Conservation (phyloP, 2,888 invertebrate species). For the Caenorhabditis sinica region DNA sequence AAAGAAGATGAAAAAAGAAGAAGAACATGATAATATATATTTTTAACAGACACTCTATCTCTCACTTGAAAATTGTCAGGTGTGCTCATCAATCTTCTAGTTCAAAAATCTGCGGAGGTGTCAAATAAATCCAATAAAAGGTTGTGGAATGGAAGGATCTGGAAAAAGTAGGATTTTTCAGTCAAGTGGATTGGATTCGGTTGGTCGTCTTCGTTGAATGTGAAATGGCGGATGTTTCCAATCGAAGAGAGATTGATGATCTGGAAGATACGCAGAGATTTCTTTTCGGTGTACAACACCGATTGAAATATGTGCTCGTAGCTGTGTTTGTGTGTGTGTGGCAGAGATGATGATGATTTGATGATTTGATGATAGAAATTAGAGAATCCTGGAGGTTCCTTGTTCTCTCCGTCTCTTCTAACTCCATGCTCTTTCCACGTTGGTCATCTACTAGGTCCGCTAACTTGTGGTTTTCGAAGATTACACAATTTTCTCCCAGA, state of each 20-base stretch:
- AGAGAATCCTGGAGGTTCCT: slow-evolving; percentile 32
- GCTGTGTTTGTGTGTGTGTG: slow-evolving; percentile 57
- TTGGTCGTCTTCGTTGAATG: slow-evolving; percentile 41
- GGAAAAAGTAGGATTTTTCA: slow-evolving; percentile 16
- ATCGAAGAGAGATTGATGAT: slow-evolving; percentile 37
- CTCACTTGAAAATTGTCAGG: slow-evolving; percentile 19
- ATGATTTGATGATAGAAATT: slow-evolving; percentile 63
- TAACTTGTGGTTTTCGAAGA: slow-evolving; percentile 46
- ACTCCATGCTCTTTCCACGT: slow-evolving; percentile 10
- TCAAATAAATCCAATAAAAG: background rate
- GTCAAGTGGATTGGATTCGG: slow-evolving; percentile 20
- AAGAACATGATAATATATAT: slow-evolving; percentile 59
- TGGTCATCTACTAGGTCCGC: slow-evolving; percentile 43
- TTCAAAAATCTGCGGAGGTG: slow-evolving; percentile 30
- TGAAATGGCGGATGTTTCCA: slow-evolving; percentile 56
- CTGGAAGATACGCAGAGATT: slow-evolving; percentile 34
- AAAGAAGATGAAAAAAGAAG: slow-evolving; percentile 25
- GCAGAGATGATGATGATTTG: slow-evolving; percentile 52
- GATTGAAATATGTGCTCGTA: slow-evolving; percentile 51
- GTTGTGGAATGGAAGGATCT: slow-evolving; percentile 12
- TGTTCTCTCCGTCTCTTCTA: slow-evolving; percentile 18
- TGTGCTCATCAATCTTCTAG: slow-evolving; percentile 36
- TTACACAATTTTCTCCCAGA: slow-evolving; percentile 12
- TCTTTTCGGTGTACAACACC: slow-evolving; percentile 49
- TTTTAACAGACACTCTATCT: slow-evolving; percentile 38